Evolutionary conservation across 2,113 vertebrate genomes (phyloP), one percentile per base, ranked within the genome.

Genomic region (Aptenodytes patagonicus): DNA sequence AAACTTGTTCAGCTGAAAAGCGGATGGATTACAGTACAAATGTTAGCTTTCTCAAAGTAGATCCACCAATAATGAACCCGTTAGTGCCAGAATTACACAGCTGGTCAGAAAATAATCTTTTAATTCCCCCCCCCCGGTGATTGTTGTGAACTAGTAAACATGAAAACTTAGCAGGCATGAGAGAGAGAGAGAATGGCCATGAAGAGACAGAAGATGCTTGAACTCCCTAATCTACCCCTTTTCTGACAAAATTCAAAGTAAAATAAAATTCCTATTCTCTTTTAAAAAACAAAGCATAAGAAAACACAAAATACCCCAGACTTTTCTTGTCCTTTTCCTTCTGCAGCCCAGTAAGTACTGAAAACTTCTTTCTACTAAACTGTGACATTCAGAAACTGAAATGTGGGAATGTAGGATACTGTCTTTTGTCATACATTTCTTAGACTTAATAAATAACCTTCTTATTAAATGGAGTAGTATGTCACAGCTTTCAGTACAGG

Each of bases 21-120:
- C 0, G 0, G n/a, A 38, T n/a, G 13, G 22, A 49, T 85, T 76
- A 31, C 61, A 69, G 22, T 70, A 52, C 16, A 34, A 57, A 54
- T 31, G 38, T 70, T 62, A 24, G 25, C 38, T 77, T 83, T 70
- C 42, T 75, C 55, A 17, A 36, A 42, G 55, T 70, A 69, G 14
- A 34, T 91, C 29, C 5, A 4, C 38, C 25, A 47, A 1, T 84
- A 76, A 52, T 49, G 26, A 72, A 49, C 20, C 8, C 7, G 7
- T 55, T 58, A 75, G 9, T 85, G 36, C 29, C 25, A 75, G 66
- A 65, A 90, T 71, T 55, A 52, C 9, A 26, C 14, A 69, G 36
- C 28, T 64, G 47, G 81, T 87, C 21, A 83, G n/a, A 75, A 84
- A 83, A 78, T 15, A 54, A 54, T 22, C 1, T 26, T 65, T 36